Conservation (phyloP, 2,888 invertebrate species). For the Acleris sparsana region DNA sequence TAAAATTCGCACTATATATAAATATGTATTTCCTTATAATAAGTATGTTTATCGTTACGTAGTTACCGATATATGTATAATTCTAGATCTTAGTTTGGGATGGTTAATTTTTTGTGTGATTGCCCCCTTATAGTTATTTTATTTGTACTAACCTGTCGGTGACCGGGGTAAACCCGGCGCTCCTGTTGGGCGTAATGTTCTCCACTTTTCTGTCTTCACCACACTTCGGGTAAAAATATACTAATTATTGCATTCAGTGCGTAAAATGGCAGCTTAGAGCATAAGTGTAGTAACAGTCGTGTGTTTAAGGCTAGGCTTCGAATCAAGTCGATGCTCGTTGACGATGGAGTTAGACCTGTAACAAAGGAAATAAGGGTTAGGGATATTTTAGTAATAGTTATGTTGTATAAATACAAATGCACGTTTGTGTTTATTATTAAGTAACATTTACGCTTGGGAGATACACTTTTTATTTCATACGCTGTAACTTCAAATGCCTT, state of each 20-base stretch:
- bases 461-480: too few relatives aligned
- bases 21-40: too few relatives aligned
- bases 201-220: constrained; percentile 71
- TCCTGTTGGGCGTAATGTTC: constrained; percentile 63
- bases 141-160: constrained; percentile 65
- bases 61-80: too few relatives aligned
- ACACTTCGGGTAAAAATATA: constrained; percentile 44
- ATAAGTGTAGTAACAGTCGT: constrained; percentile 21
- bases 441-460: too few relatives aligned
- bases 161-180: constrained; percentile 71
- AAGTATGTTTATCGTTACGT: too few relatives aligned
- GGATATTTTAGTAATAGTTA: background rate
- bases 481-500: too few relatives aligned
- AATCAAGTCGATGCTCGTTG: constrained; percentile 41
- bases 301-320: constrained; percentile 19
- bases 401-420: too few relatives aligned
- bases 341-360: constrained; percentile 61
- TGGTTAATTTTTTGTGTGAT: too few relatives aligned
- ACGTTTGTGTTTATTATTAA: too few relatives aligned
- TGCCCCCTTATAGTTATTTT: too few relatives aligned
- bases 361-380: constrained; percentile 51
- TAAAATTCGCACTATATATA: too few relatives aligned
- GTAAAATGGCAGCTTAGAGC: constrained; percentile 37
- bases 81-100: too few relatives aligned
- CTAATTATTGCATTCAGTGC: constrained; percentile 47